Conservation (phyloP, 2,888 invertebrate species). For the Thumatha senex region DNA sequence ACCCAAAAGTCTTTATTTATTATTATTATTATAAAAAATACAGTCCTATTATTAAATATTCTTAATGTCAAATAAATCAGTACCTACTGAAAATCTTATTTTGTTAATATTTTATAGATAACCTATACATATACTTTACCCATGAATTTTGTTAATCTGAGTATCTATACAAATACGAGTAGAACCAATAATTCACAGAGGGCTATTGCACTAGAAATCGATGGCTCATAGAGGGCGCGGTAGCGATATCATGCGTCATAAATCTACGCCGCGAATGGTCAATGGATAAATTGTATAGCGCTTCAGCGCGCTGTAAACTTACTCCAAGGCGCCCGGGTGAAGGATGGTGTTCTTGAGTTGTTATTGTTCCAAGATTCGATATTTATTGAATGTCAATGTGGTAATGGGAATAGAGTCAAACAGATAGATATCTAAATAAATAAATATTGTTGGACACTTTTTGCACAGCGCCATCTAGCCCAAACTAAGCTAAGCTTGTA, state of each 20-base stretch:
- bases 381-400: conserved; percentile 15
- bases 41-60: too few species aligned
- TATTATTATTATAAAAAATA: too few species aligned
- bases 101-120: too few species aligned
- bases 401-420: neutral
- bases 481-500: too few species aligned
- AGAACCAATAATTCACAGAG: neutral
- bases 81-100: too few species aligned
- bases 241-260: conserved; percentile 36
- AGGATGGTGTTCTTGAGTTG: conserved; percentile 35
- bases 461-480: too few species aligned
- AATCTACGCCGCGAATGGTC: conserved; percentile 34
- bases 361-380: conserved; percentile 31
- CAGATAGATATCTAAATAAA: neutral
- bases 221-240: conserved; percentile 38
- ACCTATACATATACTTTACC: too few species aligned
- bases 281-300: conserved; percentile 41
- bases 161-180: neutral
- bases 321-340: conserved; percentile 27
- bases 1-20: too few species aligned
- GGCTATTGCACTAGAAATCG: conserved; percentile 33
- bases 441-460: too few species aligned
- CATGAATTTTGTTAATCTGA: neutral
- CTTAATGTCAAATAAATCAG: too few species aligned
- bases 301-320: conserved; percentile 17